A percentile compares a stretch with the other conserved stretches of the same genome.
phyloP scores from a whole-genome alignment of 2,113 vertebrate genomes.

The Lepus americanus region DNA sequence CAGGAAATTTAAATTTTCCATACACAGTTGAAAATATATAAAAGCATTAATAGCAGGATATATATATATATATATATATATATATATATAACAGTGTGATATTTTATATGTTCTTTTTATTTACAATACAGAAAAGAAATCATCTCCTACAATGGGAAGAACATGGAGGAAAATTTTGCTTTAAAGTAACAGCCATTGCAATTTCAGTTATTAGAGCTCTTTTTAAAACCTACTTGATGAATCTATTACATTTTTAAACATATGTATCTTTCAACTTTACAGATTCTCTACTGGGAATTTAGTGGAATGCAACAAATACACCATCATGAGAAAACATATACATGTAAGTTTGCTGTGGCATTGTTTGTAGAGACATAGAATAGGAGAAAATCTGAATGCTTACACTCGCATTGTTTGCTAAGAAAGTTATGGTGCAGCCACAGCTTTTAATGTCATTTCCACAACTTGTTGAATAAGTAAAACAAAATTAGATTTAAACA shows the following conservation, averaged over 20 bases:
- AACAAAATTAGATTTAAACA: background rate
- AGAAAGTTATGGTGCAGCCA: background rate
- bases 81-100: background rate
- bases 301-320: background rate
- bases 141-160: background rate
- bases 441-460: background rate
- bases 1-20: background rate
- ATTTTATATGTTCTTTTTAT: constrained; percentile 27
- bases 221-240: constrained; percentile 15
- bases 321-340: background rate
- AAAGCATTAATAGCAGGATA: background rate
- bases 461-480: constrained; percentile 29
- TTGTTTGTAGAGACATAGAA: background rate
- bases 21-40: background rate
- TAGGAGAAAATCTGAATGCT: background rate
- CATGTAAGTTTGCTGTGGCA: background rate
- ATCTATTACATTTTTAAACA: constrained; percentile 27
- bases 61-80: background rate
- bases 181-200: background rate
- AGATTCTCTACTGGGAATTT: background rate
- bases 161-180: background rate
- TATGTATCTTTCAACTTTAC: background rate
- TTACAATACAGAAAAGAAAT: background rate
- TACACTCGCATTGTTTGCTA: background rate
- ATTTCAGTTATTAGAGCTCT: background rate